Conservation (phyloP, 2,113 vertebrate species). For the Paradoxurus hermaphroditus region DNA sequence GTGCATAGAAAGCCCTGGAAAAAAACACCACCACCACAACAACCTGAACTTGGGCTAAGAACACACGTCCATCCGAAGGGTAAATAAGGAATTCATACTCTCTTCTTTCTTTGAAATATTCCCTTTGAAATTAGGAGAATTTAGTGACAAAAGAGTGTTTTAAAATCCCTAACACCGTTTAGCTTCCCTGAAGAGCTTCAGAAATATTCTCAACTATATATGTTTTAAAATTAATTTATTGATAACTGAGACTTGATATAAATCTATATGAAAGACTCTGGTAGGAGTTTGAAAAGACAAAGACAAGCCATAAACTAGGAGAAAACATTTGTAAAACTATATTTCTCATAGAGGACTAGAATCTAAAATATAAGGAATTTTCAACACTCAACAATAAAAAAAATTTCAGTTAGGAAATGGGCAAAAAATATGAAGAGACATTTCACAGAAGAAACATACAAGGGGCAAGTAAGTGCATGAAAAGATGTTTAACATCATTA, state of each 20-base stretch:
- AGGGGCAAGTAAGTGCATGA: background rate
- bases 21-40: background rate
- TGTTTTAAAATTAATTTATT: background rate
- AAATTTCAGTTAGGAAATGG: background rate
- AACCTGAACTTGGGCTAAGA: slow-evolving; percentile 23
- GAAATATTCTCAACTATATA: background rate
- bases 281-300: background rate
- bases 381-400: background rate
- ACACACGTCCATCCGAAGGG: background rate
- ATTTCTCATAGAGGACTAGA: background rate
- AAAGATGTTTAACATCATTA: background rate
- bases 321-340: background rate
- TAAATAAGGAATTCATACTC: background rate
- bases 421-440: background rate
- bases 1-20: background rate
- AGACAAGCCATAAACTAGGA: background rate
- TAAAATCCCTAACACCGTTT: background rate
- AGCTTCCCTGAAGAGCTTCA: background rate
- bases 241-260: background rate
- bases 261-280: background rate
- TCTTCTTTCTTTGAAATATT: background rate
- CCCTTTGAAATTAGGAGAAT: slow-evolving; percentile 25
- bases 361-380: slow-evolving; percentile 15
- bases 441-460: background rate
- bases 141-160: background rate